phyloP scores from a whole-genome alignment of 2,113 vertebrate genomes.

The Dendrocopos noguchii region DNA sequence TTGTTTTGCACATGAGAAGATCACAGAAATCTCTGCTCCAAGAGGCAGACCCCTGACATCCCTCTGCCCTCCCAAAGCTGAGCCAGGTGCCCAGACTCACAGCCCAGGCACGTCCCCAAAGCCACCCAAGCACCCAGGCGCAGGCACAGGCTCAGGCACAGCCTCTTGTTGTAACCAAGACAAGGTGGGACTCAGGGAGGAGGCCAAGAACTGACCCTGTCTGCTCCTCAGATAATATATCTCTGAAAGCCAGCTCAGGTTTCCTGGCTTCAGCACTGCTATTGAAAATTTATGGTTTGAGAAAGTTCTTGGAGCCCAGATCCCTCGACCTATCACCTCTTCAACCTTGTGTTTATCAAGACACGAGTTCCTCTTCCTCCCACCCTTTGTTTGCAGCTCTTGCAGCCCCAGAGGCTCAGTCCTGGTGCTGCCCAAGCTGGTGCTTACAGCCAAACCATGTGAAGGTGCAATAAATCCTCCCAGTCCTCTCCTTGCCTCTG shows the following conservation, averaged over 20 bases:
- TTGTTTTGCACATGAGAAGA: neutral
- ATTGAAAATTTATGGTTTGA: slow-evolving; percentile 78
- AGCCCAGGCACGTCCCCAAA: neutral
- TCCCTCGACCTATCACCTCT: slow-evolving; percentile 58
- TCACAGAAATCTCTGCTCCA: neutral
- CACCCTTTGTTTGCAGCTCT: slow-evolving; percentile 36
- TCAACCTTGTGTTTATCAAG: slow-evolving; percentile 68
- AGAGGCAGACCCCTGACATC: neutral
- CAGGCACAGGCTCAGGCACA: rapidly evolving
- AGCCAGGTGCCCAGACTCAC: rapidly evolving
- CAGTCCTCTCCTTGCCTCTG: neutral
- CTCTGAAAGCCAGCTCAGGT: slow-evolving; percentile 46
- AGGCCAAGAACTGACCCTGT: slow-evolving; percentile 39
- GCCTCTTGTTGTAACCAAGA: rapidly evolving
- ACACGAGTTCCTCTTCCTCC: slow-evolving; percentile 51
- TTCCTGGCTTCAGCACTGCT: slow-evolving; percentile 59
- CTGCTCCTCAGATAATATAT: slow-evolving; percentile 58
- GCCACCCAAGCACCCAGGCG: rapidly evolving
- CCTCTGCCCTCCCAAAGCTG: neutral
- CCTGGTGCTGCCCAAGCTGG: neutral
- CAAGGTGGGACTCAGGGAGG: slow-evolving; percentile 16
- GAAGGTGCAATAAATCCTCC: neutral
- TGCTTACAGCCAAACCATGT: rapidly evolving
- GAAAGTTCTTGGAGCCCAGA: slow-evolving; percentile 72
- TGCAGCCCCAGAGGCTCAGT: neutral